A percentile compares a stretch with the other conserved stretches of the same genome.
These are phyloP conservation scores for Isotomurus palustris DNA, from an alignment of 2,888 invertebrate genomes.

Conservation along the genomic window DNA sequence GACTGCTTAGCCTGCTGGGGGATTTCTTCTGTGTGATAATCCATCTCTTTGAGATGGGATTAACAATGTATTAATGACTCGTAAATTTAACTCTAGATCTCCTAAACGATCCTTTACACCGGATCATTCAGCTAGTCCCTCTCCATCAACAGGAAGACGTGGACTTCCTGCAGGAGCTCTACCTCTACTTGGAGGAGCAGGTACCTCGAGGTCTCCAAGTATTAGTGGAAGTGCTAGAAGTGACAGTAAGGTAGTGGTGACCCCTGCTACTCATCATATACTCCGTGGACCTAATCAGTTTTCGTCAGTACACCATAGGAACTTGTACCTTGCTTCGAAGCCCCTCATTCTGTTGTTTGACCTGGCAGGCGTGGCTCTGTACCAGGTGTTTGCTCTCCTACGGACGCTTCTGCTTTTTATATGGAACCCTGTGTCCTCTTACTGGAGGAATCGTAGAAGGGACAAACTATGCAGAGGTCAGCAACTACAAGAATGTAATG, in stretches of 20 bases:
- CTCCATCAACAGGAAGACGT: constrained; percentile 11
- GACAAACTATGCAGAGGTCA: constrained; percentile 38
- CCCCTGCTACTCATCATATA: constrained; percentile 15
- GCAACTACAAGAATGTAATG: constrained; percentile 17
- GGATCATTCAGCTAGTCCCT: constrained; percentile 19
- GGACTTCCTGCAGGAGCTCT: constrained; percentile 29
- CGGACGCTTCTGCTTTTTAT: constrained; percentile 41
- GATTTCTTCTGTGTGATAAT: no score
- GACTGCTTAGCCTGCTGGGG: no score
- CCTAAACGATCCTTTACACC: constrained; percentile 40
- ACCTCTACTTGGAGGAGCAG: constrained; percentile 14
- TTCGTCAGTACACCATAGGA: constrained; percentile 42
- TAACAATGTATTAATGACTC: constrained; percentile 36
- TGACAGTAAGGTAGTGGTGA: neutral
- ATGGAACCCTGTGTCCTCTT: constrained; percentile 41
- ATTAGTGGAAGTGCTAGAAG: no score
- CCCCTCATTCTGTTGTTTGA: constrained; percentile 42
- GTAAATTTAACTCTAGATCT: constrained; percentile 45
- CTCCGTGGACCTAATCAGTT: constrained; percentile 1
- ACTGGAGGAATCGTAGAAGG: constrained; percentile 41
- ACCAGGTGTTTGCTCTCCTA: constrained; percentile 40
- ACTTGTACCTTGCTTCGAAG: constrained; percentile 41
- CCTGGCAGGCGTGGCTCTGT: constrained; percentile 42
- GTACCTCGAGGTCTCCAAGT: constrained; percentile 5
- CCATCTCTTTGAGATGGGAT: neutral